Base-by-base conservation (phyloP, 2,113 vertebrate species). In the Rhinoderma darwinii region DNA sequence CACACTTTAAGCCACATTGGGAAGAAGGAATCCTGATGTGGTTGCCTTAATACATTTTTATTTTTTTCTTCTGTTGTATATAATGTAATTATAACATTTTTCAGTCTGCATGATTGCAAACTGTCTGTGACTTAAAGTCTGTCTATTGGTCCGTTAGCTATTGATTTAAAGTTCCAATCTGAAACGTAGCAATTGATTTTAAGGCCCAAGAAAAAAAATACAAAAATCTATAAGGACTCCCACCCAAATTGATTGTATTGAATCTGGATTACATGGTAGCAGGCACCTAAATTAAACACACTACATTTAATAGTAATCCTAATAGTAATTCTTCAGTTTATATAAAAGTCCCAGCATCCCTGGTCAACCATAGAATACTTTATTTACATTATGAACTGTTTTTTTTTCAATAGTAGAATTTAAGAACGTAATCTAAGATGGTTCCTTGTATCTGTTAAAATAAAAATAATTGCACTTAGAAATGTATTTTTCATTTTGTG, bases 51-150 rank as follows among this genome's bases (percentile, higher is more conserved):
- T 95, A 93, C 92, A 93, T 89, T 93, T 88, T 94, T 86, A 84
- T 89, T 90, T 83, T 80, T 78, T 56, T 89, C 91, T 92, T 93
- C 43, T 77, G n/a, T 95, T 98, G 97, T 98, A 98, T 93, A 98
- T 98, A 97, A 94, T 97, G 96, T 96, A 96, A 94, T 93, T 97
- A 94, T 93, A 93, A 94, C 93, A 37, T 90, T 93, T 95, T 94
- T 94, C 93, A 94, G 94, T 95, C 95, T 95, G 94, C 94, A 95
- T 97, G 95, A 92, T 95, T 96, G 93, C 95, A 95, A 93, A 95
- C 95, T 94, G 93, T 95, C 94, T 95, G 95, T 94, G 93, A 95
- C 93, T 93, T 94, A 93, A 95, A 75, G 90, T 95, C 93, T 94
- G 50, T 61, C 93, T 93, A 91, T 94, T 94, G 90, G 91, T 95